Percentiles rank a stretch among this genome's conserved stretches.
These are phyloP conservation scores for Lasioglossum figueresi DNA, from an alignment of 2,888 invertebrate species.

Conservation along the genomic window DNA sequence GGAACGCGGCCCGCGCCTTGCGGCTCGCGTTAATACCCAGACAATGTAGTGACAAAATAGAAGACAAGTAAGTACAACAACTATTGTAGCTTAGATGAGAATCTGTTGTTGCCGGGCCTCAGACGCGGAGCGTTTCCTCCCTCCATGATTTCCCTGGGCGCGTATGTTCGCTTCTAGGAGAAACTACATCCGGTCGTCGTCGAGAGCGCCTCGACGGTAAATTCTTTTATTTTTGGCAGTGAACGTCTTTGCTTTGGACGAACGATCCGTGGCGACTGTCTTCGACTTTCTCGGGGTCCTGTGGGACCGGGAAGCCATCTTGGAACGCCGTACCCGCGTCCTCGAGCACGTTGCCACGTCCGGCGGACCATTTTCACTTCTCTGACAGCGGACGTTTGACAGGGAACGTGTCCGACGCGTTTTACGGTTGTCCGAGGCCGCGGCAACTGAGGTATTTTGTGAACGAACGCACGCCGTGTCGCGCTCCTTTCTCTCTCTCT, in stretches of 20 bases:
- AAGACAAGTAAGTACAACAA: constrained; percentile 83
- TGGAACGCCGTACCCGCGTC: background rate
- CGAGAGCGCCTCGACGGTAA: constrained; percentile 28
- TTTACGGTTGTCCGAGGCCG: constrained; percentile 75
- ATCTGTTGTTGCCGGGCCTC: constrained; percentile 80
- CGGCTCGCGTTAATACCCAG: constrained; percentile 68
- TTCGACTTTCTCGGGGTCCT: background rate
- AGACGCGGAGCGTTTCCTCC: constrained; percentile 64
- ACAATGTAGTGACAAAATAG: constrained; percentile 77
- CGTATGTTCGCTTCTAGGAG: background rate
- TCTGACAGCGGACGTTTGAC: background rate
- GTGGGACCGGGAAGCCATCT: background rate
- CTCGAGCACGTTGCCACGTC: constrained; percentile 4
- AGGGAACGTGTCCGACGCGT: constrained; percentile 22
- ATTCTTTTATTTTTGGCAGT: constrained; percentile 65
- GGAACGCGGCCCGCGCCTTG: constrained; percentile 66
- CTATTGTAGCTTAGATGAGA: constrained; percentile 83
- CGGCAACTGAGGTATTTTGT: constrained; percentile 83
- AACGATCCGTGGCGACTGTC: constrained; percentile 15
- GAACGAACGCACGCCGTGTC: constrained; percentile 77
- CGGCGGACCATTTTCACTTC: background rate
- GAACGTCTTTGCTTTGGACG: constrained; percentile 52
- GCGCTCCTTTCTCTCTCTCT: constrained; percentile 42
- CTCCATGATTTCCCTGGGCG: background rate
- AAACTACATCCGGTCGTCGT: background rate